phyloP scores from a whole-genome alignment of 2,113 vertebrate genomes.

The Ciconia boyciana region DNA sequence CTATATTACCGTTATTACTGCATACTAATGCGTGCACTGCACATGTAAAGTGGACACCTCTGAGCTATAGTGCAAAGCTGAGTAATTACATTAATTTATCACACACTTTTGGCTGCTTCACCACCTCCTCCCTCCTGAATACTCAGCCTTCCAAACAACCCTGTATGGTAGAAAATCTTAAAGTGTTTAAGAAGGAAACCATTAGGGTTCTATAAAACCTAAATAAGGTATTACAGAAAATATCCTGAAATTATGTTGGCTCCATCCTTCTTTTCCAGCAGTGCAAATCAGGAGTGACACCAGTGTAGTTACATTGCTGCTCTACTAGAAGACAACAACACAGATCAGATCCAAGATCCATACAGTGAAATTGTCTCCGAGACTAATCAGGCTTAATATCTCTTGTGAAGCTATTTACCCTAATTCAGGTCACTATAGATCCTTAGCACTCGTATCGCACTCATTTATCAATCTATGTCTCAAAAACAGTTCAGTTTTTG shows the following conservation, averaged over 20 bases:
- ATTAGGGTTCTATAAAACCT: conserved; percentile 10
- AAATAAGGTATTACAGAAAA: background rate
- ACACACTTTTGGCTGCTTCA: background rate
- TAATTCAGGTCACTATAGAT: background rate
- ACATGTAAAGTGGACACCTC: background rate
- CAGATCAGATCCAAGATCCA: background rate
- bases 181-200: background rate
- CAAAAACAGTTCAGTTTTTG: background rate
- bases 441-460: background rate
- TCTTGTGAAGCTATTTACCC: background rate
- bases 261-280: background rate
- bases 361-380: background rate
- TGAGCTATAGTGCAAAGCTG: background rate
- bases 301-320: background rate
- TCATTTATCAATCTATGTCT: background rate
- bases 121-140: background rate
- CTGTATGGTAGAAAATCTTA: background rate
- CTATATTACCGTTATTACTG: background rate
- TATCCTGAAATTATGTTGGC: background rate
- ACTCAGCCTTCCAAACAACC: background rate
- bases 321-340: background rate
- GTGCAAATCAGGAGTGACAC: background rate
- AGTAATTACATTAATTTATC: conserved; percentile 28
- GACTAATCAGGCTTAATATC: background rate
- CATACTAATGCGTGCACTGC: background rate